Evolutionary conservation across 2,797 vertebrate species (phyloP).

Genomic region (Mormyrus hasselquistii): DNA sequence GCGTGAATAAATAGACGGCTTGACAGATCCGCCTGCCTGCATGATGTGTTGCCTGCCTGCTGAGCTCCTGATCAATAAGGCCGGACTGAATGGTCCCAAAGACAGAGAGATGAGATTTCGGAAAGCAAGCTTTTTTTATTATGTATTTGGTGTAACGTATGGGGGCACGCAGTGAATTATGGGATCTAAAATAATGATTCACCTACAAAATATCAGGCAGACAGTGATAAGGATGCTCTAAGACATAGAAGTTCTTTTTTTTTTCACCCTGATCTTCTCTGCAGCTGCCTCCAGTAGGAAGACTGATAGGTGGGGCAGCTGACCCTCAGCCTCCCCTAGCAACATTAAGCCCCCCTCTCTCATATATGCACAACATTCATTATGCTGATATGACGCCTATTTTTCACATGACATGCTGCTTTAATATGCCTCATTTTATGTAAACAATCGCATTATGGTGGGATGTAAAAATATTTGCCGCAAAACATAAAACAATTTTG

Average conservation of each 20-base stretch:
- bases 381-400: background rate
- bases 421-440: background rate
- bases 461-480: background rate
- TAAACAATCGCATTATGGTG: background rate
- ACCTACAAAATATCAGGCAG: background rate
- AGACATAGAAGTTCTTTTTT: background rate
- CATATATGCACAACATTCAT: background rate
- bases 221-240: background rate
- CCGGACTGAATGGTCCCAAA: background rate
- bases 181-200: background rate
- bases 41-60: background rate
- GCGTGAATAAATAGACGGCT: background rate
- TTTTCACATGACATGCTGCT: background rate
- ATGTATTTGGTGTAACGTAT: background rate
- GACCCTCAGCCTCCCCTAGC: too few relatives aligned
- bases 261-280: background rate
- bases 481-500: background rate
- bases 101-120: background rate
- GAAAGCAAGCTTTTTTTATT: slow-evolving; percentile 1
- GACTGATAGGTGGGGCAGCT: background rate
- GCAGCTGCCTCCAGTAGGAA: background rate
- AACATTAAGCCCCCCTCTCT: too few relatives aligned
- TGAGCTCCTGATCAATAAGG: background rate
- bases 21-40: background rate
- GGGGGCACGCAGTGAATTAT: background rate